Percentiles rank a stretch among this genome's conserved stretches.
phyloP scores from a whole-genome alignment of 2,888 invertebrate genomes.

The Parasteatoda lunata region DNA sequence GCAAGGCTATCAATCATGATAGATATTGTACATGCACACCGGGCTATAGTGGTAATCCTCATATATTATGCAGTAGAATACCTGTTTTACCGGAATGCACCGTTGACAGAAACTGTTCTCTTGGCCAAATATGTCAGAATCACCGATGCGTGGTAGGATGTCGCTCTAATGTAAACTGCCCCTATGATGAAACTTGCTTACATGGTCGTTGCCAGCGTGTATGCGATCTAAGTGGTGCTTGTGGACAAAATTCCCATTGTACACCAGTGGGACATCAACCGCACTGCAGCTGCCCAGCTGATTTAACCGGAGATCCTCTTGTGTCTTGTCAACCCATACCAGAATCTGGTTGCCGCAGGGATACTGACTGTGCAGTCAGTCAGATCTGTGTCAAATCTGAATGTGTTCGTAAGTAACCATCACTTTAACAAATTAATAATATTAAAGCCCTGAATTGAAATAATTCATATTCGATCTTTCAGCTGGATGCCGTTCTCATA shows the following conservation, averaged over 20 bases:
- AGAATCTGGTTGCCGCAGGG: slow-evolving; percentile 67
- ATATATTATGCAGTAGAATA: slow-evolving; percentile 84
- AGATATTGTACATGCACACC: slow-evolving; percentile 94
- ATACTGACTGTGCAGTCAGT: slow-evolving; percentile 78
- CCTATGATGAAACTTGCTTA: slow-evolving; percentile 85
- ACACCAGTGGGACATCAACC: slow-evolving; percentile 84
- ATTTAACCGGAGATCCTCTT: slow-evolving; percentile 87
- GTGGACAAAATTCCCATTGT: slow-evolving; percentile 90
- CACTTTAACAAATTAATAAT: no score
- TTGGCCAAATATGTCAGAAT: slow-evolving; percentile 86
- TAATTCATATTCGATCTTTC: background rate
- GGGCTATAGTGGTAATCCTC: slow-evolving; percentile 91
- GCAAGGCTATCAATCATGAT: slow-evolving; percentile 87
- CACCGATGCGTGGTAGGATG: slow-evolving; percentile 76
- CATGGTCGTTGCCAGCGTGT: slow-evolving; percentile 86
- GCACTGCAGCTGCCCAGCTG: slow-evolving; percentile 85
- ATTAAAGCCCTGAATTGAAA: no score
- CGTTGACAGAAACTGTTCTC: slow-evolving; percentile 87
- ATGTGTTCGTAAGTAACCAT: slow-evolving; percentile 69
- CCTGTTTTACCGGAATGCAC: slow-evolving; percentile 80
- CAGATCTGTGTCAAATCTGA: slow-evolving; percentile 70
- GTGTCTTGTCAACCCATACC: slow-evolving; percentile 79
- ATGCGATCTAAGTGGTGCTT: slow-evolving; percentile 81
- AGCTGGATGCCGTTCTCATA: slow-evolving; percentile 82
- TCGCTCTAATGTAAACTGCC: slow-evolving; percentile 86